Evolutionary conservation across 1,140 invertebrate species (phyloP).

Genomic region (Drosophila tani): DNA sequence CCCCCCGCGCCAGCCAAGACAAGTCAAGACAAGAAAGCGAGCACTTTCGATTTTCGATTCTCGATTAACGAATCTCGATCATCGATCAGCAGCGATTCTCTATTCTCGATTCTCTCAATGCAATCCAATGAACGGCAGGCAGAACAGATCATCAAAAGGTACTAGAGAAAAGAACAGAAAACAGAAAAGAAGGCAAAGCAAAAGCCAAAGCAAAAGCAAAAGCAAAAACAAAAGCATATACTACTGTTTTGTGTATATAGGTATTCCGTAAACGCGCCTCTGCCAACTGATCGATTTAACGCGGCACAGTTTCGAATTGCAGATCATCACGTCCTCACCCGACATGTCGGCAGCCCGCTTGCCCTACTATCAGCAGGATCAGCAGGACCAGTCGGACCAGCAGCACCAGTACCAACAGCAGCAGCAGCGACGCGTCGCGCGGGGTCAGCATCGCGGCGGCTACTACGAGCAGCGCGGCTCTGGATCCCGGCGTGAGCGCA

Average conservation of each 20-base stretch:
- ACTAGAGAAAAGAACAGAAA: not conserved
- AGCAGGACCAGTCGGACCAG: slow-evolving; percentile 36
- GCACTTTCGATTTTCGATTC: slow-evolving; percentile 26
- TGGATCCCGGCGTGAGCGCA: slow-evolving; percentile 44
- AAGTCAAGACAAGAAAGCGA: slow-evolving; percentile 9
- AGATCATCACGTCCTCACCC: slow-evolving; percentile 50
- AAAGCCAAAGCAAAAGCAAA: slow-evolving; percentile 13
- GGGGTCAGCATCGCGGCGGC: slow-evolving; percentile 45
- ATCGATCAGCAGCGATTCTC: slow-evolving; percentile 10
- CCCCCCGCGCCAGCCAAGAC: slow-evolving; percentile 42
- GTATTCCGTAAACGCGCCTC: slow-evolving; percentile 64
- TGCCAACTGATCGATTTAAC: slow-evolving; percentile 74
- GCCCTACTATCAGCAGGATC: slow-evolving; percentile 67
- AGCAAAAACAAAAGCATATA: slow-evolving; percentile 30
- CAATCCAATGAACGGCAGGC: not conserved
- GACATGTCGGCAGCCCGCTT: slow-evolving; percentile 72
- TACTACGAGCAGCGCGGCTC: slow-evolving; percentile 42
- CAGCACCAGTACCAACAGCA: slow-evolving; percentile 36
- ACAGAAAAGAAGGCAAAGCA: too few relatives aligned
- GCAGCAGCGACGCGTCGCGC: slow-evolving; percentile 42
- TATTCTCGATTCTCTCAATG: slow-evolving; percentile 3
- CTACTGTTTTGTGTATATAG: slow-evolving; percentile 67
- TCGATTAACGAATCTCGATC: slow-evolving; percentile 1
- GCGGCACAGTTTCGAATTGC: slow-evolving; percentile 81
- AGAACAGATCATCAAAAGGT: slow-evolving; percentile 26